phyloP scores from a whole-genome alignment of 2,113 vertebrate species.

The Rynchops niger region DNA sequence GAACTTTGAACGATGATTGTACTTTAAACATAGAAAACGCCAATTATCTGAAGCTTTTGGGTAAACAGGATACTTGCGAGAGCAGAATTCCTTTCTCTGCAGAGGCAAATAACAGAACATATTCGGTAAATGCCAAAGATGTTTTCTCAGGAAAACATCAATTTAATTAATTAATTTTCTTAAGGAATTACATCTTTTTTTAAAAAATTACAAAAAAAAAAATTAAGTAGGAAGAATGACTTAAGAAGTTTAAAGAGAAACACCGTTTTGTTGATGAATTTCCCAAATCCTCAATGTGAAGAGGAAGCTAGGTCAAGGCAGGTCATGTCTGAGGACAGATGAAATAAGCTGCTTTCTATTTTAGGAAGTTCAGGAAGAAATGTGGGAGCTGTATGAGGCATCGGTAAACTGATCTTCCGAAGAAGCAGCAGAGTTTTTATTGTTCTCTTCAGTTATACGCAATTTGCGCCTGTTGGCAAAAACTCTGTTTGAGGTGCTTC shows the following conservation, averaged over 20 bases:
- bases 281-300: not conserved
- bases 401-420: not conserved
- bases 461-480: not conserved
- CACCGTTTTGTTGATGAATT: not conserved
- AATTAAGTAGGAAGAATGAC: not conserved
- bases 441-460: not conserved
- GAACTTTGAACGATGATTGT: not conserved
- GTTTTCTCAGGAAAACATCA: not conserved
- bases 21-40: not conserved
- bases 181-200: not conserved
- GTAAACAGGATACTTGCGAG: not conserved
- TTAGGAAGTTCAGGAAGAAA: not conserved
- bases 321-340: not conserved
- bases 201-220: not conserved
- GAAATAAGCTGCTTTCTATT: not conserved
- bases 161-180: not conserved
- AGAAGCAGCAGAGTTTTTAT: not conserved
- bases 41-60: not conserved
- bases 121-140: not conserved
- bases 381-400: not conserved
- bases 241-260: not conserved
- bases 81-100: not conserved
- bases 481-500: not conserved
- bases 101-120: not conserved
- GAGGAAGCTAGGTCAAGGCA: not conserved